Evolutionary conservation across 2,113 vertebrate species (phyloP).

Genomic region (Rhabdomys dilectus): DNA sequence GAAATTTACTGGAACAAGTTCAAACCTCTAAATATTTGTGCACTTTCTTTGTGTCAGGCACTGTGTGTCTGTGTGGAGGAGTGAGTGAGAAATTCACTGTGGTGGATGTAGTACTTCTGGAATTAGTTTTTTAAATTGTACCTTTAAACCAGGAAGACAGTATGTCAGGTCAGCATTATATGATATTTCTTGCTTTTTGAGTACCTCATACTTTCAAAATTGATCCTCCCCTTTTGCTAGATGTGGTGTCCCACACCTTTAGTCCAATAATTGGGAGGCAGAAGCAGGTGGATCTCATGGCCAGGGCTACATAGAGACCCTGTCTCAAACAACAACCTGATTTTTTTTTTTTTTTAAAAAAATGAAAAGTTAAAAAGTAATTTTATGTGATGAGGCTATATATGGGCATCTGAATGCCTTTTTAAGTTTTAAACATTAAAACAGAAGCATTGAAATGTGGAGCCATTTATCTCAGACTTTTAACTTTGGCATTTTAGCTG

Average conservation of each 20-base stretch:
- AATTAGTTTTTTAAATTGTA: not conserved
- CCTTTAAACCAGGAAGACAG: not conserved
- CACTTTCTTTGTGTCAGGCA: not conserved
- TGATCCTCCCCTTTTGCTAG: not conserved
- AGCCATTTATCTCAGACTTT: constrained; percentile 51
- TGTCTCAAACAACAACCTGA: not conserved
- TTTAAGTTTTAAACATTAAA: not conserved
- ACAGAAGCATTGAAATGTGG: constrained; percentile 27
- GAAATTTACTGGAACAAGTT: constrained; percentile 40
- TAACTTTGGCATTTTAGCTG: constrained; percentile 48
- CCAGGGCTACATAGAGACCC: not conserved
- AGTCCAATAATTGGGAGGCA: not conserved
- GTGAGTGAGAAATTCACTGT: constrained; percentile 37
- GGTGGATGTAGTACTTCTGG: constrained; percentile 5
- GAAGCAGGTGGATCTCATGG: not conserved
- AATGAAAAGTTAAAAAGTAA: constrained; percentile 27
- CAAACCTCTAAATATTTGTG: not conserved
- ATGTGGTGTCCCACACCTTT: not conserved
- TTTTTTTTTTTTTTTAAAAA: no score
- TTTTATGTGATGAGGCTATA: not conserved
- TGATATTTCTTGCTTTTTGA: constrained; percentile 35
- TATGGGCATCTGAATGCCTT: not conserved
- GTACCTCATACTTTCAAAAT: constrained; percentile 53
- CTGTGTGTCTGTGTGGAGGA: not conserved
- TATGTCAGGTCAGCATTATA: not conserved